Evolutionary conservation across 2,888 invertebrate species (phyloP).

Genomic region (Lepidocyrtinus sp.): DNA sequence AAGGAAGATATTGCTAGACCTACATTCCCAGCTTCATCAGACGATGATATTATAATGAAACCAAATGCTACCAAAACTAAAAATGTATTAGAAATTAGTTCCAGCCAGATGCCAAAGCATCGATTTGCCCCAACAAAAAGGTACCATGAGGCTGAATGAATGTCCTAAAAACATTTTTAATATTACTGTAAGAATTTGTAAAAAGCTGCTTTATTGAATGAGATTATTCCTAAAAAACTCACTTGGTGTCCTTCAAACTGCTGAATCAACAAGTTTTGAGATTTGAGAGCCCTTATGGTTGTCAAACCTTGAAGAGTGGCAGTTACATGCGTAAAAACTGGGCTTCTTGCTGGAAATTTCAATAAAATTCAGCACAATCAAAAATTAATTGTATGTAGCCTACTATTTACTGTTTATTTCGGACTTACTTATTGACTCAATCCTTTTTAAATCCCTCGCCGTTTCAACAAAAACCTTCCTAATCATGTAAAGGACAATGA

Average conservation of each 20-base stretch:
- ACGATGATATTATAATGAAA: slow-evolving; percentile 75
- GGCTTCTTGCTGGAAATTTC: slow-evolving; percentile 76
- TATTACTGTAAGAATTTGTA: neutral
- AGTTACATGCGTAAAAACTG: slow-evolving; percentile 94
- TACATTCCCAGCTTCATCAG: slow-evolving; percentile 52
- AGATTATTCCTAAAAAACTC: slow-evolving; percentile 22
- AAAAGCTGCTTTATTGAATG: neutral
- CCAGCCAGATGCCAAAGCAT: slow-evolving; percentile 95
- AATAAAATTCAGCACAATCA: neutral
- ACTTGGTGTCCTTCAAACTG: slow-evolving; percentile 84
- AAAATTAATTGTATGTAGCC: neutral
- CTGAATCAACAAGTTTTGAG: slow-evolving; percentile 82
- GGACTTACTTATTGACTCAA: slow-evolving; percentile 59
- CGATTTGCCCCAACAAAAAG: slow-evolving; percentile 90
- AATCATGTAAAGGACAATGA: slow-evolving; percentile 39
- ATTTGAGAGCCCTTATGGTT: slow-evolving; percentile 91
- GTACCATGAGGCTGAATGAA: slow-evolving; percentile 92
- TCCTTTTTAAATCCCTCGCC: slow-evolving; percentile 58
- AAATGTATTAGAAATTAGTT: slow-evolving; percentile 89
- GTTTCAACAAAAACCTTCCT: slow-evolving; percentile 53
- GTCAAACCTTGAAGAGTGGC: slow-evolving; percentile 91
- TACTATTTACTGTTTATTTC: neutral
- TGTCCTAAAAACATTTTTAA: slow-evolving; percentile 47
- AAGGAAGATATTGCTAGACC: slow-evolving; percentile 60
- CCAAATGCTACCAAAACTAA: slow-evolving; percentile 89